Conservation (phyloP, 2,797 vertebrate species). For the Sternarchorhynchus goeldii region DNA sequence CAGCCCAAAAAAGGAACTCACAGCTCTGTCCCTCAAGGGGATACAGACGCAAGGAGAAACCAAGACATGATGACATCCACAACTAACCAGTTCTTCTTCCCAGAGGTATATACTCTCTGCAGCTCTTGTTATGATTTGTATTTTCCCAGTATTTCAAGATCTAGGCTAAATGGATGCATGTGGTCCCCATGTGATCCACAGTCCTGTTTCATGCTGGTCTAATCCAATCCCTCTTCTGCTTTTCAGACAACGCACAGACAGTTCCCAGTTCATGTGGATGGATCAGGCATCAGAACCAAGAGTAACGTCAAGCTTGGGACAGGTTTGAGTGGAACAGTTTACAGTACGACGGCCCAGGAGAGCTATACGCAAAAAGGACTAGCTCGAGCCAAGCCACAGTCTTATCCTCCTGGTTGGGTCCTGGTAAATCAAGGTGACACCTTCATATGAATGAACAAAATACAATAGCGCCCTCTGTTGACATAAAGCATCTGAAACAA, state of each 20-base stretch:
- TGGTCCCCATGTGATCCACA: not conserved
- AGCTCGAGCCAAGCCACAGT: not conserved
- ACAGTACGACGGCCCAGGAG: constrained; percentile 54
- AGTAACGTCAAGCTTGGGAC: constrained; percentile 58
- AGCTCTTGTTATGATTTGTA: not conserved
- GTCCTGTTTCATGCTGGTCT: not conserved
- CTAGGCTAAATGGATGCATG: not conserved
- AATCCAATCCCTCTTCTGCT: not conserved
- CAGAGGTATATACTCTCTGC: constrained; percentile 47
- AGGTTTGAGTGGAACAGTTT: constrained; percentile 38
- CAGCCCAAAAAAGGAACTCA: constrained; percentile 1
- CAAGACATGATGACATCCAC: constrained; percentile 53
- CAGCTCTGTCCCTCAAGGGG: constrained; percentile 56
- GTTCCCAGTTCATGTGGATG: constrained; percentile 17
- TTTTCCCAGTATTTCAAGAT: not conserved
- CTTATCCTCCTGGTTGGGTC: constrained; percentile 37
- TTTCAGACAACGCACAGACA: constrained; percentile 35
- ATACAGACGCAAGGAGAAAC: constrained; percentile 49
- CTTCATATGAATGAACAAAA: not conserved
- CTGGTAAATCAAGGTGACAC: constrained; percentile 57
- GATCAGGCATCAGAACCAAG: constrained; percentile 52
- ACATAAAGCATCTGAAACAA: not conserved
- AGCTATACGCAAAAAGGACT: constrained; percentile 42
- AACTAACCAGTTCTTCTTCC: constrained; percentile 55
- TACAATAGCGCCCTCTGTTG: not conserved